phyloP scores from a whole-genome alignment of 2,888 invertebrate species.

The Iphiclides podalirius region DNA sequence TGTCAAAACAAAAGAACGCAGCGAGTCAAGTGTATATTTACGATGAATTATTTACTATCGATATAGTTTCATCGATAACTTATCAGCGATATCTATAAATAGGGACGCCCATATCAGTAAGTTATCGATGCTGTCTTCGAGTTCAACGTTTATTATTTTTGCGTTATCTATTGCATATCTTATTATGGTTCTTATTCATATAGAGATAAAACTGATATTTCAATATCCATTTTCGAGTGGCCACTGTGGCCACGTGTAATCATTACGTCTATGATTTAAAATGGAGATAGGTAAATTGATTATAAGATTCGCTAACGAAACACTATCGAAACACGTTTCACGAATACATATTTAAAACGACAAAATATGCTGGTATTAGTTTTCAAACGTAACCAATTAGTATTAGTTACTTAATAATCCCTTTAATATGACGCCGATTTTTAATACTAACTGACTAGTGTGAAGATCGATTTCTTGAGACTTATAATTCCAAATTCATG shows the following conservation, averaged over 20 bases:
- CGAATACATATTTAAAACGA: too few species aligned
- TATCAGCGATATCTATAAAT: slow-evolving; percentile 10
- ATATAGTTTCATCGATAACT: slow-evolving; percentile 5
- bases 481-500: too few species aligned
- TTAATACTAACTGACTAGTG: too few species aligned
- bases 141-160: slow-evolving; percentile 4
- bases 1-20: too few species aligned
- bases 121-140: neutral
- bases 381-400: too few species aligned
- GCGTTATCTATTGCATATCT: neutral
- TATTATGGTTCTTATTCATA: neutral
- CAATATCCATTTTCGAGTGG: slow-evolving; percentile 2
- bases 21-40: too few species aligned
- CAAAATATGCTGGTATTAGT: too few species aligned
- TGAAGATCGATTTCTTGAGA: too few species aligned
- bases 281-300: slow-evolving; percentile 15
- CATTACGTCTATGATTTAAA: slow-evolving; percentile 10
- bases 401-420: too few species aligned
- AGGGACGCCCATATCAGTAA: slow-evolving; percentile 3
- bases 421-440: too few species aligned
- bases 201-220: neutral
- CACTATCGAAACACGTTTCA: too few species aligned
- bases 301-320: neutral
- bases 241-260: slow-evolving; percentile 4
- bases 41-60: slow-evolving; percentile 5